Percentiles rank a stretch among this genome's conserved stretches.
phyloP scores from a whole-genome alignment of 2,113 vertebrate genomes.

The Oryzias curvinotus region DNA sequence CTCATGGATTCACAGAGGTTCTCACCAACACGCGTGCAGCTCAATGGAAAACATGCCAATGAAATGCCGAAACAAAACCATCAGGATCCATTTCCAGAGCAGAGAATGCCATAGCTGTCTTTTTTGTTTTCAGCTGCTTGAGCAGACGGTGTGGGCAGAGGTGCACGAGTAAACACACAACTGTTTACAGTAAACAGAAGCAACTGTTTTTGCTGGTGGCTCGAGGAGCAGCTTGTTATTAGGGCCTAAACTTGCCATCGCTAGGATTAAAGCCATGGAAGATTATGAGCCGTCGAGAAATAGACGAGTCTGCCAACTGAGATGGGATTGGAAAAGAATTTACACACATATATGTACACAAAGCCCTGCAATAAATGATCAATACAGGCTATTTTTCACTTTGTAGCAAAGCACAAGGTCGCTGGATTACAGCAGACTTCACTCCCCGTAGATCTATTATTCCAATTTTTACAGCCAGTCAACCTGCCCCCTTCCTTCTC shows the following conservation, averaged over 20 bases:
- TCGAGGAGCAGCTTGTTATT: slow-evolving; percentile 36
- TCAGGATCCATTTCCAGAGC: slow-evolving; percentile 11
- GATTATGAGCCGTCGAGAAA: slow-evolving; percentile 17
- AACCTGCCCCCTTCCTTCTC: slow-evolving; percentile 16
- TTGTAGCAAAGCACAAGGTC: slow-evolving; percentile 63
- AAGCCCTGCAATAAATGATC: slow-evolving; percentile 66
- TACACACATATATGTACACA: slow-evolving; percentile 19
- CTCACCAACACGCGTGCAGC: slow-evolving; percentile 27
- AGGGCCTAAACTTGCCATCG: slow-evolving; percentile 18
- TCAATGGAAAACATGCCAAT: slow-evolving; percentile 41
- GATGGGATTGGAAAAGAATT: slow-evolving; percentile 75
- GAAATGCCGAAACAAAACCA: slow-evolving; percentile 18
- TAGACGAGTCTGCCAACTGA: slow-evolving; percentile 53
- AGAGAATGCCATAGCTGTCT: background rate
- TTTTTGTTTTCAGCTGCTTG: slow-evolving; percentile 18
- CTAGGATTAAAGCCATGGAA: background rate
- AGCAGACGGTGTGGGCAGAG: slow-evolving; percentile 35
- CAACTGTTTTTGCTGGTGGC: slow-evolving; percentile 30
- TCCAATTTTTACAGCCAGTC: slow-evolving; percentile 53
- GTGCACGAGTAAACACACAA: slow-evolving; percentile 49
- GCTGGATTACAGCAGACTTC: slow-evolving; percentile 36
- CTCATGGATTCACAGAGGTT: slow-evolving; percentile 43
- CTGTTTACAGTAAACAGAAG: slow-evolving; percentile 57
- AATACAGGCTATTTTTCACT: slow-evolving; percentile 62
- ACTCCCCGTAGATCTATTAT: slow-evolving; percentile 40